Percentiles rank a stretch among this genome's conserved stretches.
Conservation (phyloP, 2,113 vertebrate species). For the Abramis brama region DNA sequence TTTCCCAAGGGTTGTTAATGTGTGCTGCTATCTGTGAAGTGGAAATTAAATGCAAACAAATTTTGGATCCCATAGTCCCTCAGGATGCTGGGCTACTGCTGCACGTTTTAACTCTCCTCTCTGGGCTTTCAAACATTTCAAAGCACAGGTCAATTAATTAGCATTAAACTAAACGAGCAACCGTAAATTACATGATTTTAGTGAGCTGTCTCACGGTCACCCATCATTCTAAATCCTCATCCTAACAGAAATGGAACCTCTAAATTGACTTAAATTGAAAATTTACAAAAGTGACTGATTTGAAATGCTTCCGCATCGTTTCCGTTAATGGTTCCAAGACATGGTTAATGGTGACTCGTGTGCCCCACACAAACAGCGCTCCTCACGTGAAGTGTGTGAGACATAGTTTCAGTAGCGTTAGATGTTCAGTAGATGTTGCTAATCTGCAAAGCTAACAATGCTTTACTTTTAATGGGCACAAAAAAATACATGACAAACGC, state of each 20-base stretch:
- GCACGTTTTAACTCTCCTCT: background rate
- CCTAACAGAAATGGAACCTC: background rate
- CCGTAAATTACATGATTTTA: background rate
- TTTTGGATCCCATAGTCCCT: constrained; percentile 26
- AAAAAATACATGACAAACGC: background rate
- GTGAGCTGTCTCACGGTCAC: background rate
- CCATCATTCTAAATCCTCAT: background rate
- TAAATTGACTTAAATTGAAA: background rate
- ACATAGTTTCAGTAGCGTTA: background rate
- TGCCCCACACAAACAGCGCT: background rate
- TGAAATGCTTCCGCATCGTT: background rate
- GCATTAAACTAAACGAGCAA: background rate
- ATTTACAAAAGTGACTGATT: background rate
- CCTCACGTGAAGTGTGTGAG: background rate
- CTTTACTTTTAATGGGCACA: background rate
- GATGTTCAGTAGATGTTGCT: background rate
- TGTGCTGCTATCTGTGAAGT: constrained; percentile 51
- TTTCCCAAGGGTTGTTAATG: constrained; percentile 48
- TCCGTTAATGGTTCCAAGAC: too few relatives aligned
- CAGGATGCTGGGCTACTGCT: constrained; percentile 5
- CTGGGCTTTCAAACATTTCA: background rate
- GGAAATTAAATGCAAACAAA: constrained; percentile 51
- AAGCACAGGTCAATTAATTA: background rate
- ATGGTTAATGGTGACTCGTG: background rate
- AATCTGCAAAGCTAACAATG: background rate